These are phyloP conservation scores for Umimayanthus chanpuru DNA, from an alignment of 92 coral and sea anemone genomes.

Conservation along the genomic window DNA sequence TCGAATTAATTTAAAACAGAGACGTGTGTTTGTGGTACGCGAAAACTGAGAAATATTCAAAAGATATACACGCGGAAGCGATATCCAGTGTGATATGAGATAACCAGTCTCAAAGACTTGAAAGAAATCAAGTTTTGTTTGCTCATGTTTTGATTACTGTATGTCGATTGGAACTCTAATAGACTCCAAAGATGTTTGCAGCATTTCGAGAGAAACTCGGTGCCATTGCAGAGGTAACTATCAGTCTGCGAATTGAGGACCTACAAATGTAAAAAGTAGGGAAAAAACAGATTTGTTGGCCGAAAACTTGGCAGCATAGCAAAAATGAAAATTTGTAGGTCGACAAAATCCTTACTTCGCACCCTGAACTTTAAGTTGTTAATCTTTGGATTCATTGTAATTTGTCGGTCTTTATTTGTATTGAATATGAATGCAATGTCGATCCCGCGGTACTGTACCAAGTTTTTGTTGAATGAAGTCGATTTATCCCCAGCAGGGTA, in stretches of 20 bases:
- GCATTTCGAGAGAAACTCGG: constrained; percentile 33
- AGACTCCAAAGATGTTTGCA: constrained; percentile 9
- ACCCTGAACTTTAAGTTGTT: too few species aligned
- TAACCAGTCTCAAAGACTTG: not conserved
- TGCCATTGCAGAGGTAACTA: constrained; percentile 32
- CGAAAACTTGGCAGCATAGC: not conserved
- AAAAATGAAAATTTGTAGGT: too few species aligned
- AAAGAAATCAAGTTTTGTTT: not conserved
- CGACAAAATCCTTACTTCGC: too few species aligned
- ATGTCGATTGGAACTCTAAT: not conserved
- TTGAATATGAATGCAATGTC: not conserved
- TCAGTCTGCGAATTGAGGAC: too few species aligned
- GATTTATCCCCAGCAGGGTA: not conserved
- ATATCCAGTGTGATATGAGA: not conserved
- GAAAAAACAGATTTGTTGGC: too few species aligned
- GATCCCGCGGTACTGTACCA: not conserved
- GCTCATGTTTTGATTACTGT: not conserved
- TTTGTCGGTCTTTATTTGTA: too few species aligned
- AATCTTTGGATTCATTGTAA: not conserved
- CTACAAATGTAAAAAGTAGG: too few species aligned
- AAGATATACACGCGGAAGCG: not conserved
- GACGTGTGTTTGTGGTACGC: not conserved
- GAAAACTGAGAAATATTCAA: not conserved
- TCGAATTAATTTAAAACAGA: not conserved
- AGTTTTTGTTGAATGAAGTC: not conserved